phyloP scores from a whole-genome alignment of 2,113 vertebrate genomes.

The Pseudorhombus dupliciocellatus region DNA sequence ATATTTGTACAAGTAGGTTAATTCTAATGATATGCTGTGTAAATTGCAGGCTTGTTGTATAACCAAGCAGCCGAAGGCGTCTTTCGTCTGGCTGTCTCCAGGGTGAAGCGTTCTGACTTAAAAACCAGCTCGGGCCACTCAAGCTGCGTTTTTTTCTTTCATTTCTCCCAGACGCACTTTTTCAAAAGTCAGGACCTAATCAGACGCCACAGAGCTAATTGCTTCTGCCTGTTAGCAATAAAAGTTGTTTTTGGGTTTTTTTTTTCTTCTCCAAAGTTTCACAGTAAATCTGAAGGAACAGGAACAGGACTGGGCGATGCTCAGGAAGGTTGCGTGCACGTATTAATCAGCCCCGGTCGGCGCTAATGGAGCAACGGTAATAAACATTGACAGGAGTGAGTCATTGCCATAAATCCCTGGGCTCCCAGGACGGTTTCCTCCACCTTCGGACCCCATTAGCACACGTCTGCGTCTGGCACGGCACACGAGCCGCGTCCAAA shows the following conservation, averaged over 20 bases:
- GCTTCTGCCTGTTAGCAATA: neutral
- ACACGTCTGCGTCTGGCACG: slow-evolving; percentile 5
- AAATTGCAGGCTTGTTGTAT: neutral
- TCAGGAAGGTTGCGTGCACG: slow-evolving; percentile 59
- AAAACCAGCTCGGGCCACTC: neutral
- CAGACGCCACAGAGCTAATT: slow-evolving; percentile 1
- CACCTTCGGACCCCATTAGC: slow-evolving; percentile 61
- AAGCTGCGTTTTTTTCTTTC: neutral
- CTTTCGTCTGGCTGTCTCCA: neutral
- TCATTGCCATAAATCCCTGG: slow-evolving; percentile 47
- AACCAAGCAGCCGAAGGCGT: neutral
- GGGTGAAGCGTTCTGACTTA: slow-evolving; percentile 5
- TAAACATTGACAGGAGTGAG: slow-evolving; percentile 69
- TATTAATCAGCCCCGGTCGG: slow-evolving; percentile 62
- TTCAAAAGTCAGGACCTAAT: slow-evolving; percentile 19
- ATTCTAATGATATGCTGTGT: neutral
- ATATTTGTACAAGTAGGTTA: neutral
- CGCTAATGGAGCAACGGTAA: slow-evolving; percentile 70
- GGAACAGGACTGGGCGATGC: slow-evolving; percentile 16
- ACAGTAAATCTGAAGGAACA: slow-evolving; percentile 5
- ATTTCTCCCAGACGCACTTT: neutral
- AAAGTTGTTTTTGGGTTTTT: neutral
- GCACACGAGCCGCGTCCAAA: slow-evolving; percentile 6
- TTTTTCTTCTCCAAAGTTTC: slow-evolving; percentile 3
- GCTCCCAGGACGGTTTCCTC: slow-evolving; percentile 24